A percentile compares a stretch with the other conserved stretches of the same genome.
These are phyloP conservation scores for Silurus aristotelis DNA, from an alignment of 2,797 vertebrate species.

Conservation along the genomic window DNA sequence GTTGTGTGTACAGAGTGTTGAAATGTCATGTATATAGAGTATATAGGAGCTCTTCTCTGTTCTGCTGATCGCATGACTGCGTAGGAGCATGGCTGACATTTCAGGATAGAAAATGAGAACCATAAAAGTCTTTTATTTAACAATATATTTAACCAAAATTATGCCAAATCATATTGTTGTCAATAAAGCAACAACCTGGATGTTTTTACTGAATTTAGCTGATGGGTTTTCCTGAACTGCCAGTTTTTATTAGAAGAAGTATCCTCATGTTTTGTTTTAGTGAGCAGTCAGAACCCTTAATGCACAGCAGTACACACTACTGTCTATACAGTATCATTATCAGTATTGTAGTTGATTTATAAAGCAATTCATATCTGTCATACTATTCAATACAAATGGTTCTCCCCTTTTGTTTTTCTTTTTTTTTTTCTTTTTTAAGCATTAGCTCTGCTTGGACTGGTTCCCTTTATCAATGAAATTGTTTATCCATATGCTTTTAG, in stretches of 20 bases:
- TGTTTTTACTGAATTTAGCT: background rate
- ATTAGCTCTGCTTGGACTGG: constrained; percentile 42
- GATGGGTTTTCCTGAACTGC: background rate
- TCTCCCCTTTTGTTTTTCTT: too few species aligned
- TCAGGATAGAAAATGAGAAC: background rate
- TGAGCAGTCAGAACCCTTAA: background rate
- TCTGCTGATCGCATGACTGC: background rate
- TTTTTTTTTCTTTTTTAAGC: background rate
- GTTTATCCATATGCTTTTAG: constrained; percentile 73
- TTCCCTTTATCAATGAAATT: constrained; percentile 73
- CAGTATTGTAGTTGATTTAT: background rate
- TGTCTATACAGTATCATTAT: background rate
- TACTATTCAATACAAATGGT: background rate
- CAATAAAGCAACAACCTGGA: background rate
- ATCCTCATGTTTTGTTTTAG: background rate
- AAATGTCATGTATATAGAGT: too few species aligned
- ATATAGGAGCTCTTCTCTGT: background rate
- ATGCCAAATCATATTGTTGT: background rate
- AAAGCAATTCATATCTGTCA: too few species aligned
- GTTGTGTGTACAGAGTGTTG: too few species aligned
- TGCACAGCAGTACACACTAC: background rate
- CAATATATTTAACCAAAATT: background rate
- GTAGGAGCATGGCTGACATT: background rate
- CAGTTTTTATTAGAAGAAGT: background rate
- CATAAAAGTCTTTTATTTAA: background rate